These are phyloP conservation scores for Ciconia stormi DNA, from an alignment of 2,113 vertebrate genomes.

Conservation along the genomic window DNA sequence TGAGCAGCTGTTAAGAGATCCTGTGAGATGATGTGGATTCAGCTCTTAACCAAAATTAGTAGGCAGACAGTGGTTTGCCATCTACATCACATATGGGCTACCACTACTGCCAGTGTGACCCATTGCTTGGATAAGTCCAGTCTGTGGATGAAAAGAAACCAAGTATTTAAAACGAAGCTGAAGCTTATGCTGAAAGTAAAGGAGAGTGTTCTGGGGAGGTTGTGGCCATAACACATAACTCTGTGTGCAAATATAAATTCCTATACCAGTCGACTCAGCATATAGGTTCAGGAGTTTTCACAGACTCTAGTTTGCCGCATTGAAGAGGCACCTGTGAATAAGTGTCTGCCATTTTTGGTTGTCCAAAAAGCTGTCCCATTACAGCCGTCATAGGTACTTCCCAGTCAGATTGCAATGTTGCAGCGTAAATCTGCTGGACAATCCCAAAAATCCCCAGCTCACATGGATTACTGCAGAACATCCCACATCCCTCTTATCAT, in stretches of 20 bases:
- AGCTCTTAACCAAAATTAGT: neutral
- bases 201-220: fast-evolving
- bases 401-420: neutral
- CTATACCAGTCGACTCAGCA: neutral
- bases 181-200: neutral
- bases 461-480: neutral
- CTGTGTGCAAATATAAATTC: neutral
- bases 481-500: neutral
- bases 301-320: neutral
- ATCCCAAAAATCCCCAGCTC: neutral
- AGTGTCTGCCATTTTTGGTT: neutral
- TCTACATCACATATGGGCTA: neutral
- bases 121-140: neutral
- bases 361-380: neutral
- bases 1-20: neutral
- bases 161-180: neutral
- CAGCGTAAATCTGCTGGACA: neutral
- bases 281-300: neutral
- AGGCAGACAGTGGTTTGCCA: neutral
- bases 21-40: neutral
- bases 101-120: neutral
- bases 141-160: neutral
- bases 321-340: neutral
- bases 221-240: neutral
- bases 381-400: fast-evolving